These are phyloP conservation scores for Euzetes globulus DNA, from an alignment of 2,888 invertebrate species.

Conservation along the genomic window DNA sequence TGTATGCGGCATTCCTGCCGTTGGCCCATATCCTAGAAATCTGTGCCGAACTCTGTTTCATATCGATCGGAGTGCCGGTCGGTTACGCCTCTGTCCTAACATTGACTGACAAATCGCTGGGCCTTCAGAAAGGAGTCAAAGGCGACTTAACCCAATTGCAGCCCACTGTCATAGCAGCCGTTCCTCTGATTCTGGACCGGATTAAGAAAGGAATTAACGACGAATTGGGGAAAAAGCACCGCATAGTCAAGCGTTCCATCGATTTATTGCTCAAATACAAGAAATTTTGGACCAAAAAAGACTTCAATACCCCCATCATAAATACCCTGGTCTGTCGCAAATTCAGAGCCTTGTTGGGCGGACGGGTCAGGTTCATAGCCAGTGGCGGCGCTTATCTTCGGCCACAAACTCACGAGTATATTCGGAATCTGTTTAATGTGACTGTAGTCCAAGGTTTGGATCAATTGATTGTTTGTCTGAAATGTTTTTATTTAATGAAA, in stretches of 20 bases:
- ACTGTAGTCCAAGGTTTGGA: conserved; percentile 62
- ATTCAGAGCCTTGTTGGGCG: conserved; percentile 71
- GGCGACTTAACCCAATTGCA: conserved; percentile 84
- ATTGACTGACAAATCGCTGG: conserved; percentile 48
- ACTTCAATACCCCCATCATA: conserved; percentile 51
- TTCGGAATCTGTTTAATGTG: conserved; percentile 80
- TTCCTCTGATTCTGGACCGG: conserved; percentile 56
- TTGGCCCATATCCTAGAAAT: conserved; percentile 94
- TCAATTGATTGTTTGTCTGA: neutral
- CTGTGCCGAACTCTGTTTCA: conserved; percentile 62
- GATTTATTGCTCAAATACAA: conserved; percentile 93
- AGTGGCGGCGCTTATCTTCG: conserved; percentile 92
- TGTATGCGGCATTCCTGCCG: conserved; percentile 86
- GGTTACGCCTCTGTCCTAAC: conserved; percentile 94
- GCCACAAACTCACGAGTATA: conserved; percentile 89
- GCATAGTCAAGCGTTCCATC: conserved; percentile 72
- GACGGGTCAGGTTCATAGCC: conserved; percentile 76
- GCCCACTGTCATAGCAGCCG: conserved; percentile 91
- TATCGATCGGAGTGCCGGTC: conserved; percentile 76
- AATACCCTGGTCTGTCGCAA: conserved; percentile 57
- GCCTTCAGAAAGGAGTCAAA: conserved; percentile 63
- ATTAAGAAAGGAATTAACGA: conserved; percentile 84
- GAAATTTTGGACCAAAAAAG: conserved; percentile 65
- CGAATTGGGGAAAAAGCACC: conserved; percentile 70
- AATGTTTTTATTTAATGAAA: neutral